Base-by-base conservation (phyloP, 2,113 vertebrate genomes). In the Sigmodon hispidus region DNA sequence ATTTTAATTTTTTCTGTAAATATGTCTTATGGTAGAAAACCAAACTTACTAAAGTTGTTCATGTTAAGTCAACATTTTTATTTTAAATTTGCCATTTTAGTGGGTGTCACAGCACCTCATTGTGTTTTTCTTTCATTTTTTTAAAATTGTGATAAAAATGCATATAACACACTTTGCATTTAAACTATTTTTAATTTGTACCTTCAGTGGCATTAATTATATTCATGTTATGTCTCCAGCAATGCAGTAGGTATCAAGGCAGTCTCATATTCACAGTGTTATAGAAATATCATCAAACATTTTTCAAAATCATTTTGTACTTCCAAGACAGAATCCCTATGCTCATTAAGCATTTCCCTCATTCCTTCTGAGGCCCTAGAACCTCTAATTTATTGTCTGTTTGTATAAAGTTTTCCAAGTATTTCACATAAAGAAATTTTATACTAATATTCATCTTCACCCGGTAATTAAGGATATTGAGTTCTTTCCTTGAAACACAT, bases 391-490 rank as follows among this genome's bases (percentile, higher is more conserved):
- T 86, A 31, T 77, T 80, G 77, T 86, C 19, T 67, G 19, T 61
- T 21, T 50, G 40, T 83, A n/a, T 88, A 26, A 72, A 40, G 34
- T 36, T 75, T 50, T 75, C 34, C 29, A 73, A 57, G 8, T 92
- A 65, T 65, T 92, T 80, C 48, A 31, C 43, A 10, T 52, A 89
- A 81, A 29, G 57, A 40, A 26, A 57, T 67, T 84, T n/a, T 70
- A 31, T 72, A 45, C 6, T 43, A 26, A 31, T 84, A 45, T 57
- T 63, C 92, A 6, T 79, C 80, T 36, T 34, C 13, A 50, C 87
- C 86, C 57, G 73, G 52, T 57, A 90, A 40, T 73, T 43, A 87
- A 94, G 50, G 34, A 72, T 91, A 59, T 94, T 69, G 80, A 24
- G 36, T 40, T 59, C 79, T 95, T 89, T 88, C 69, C 73, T 21